phyloP scores from a whole-genome alignment of 2,888 invertebrate genomes.

The Drosophila pseudotalamancana region DNA sequence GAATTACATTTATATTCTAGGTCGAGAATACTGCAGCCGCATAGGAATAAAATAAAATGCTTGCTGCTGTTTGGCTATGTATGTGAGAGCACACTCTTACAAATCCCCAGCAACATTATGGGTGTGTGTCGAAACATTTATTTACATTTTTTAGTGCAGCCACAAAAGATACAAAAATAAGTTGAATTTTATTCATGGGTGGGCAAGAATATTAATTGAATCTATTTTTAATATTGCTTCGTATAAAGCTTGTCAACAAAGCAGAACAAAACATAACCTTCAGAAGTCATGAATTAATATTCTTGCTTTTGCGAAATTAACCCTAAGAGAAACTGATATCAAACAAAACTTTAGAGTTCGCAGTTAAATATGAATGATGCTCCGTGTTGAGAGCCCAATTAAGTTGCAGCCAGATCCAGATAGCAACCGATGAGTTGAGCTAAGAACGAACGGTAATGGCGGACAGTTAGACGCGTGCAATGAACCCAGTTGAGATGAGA shows the following conservation, averaged over 20 bases:
- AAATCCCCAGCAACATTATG: constrained; percentile 9
- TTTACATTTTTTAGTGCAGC: constrained; percentile 70
- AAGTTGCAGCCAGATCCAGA: constrained; percentile 36
- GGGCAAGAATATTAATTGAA: constrained; percentile 51
- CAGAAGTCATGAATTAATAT: neutral
- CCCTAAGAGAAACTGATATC: constrained; percentile 14
- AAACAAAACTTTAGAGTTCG: constrained; percentile 10
- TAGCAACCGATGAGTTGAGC: constrained; percentile 27
- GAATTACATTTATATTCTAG: constrained; percentile 78
- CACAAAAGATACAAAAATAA: constrained; percentile 42
- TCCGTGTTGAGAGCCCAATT: constrained; percentile 51
- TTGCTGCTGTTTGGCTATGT: constrained; percentile 13
- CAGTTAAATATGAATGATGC: constrained; percentile 52
- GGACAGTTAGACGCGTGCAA: constrained; percentile 42
- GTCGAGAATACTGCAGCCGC: constrained; percentile 42
- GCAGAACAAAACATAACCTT: neutral
- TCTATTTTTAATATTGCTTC: constrained; percentile 9
- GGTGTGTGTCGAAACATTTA: constrained; percentile 53
- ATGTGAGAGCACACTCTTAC: constrained; percentile 2
- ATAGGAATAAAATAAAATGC: constrained; percentile 42
- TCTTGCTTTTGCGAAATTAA: neutral
- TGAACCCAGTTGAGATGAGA: constrained; percentile 57
- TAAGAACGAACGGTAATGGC: neutral
- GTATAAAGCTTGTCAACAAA: constrained; percentile 1
- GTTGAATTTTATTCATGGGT: constrained; percentile 48